Evolutionary conservation across 1,140 invertebrate genomes (phyloP), one percentile per base, ranked within the genome.

Genomic region (Heliothis virescens): DNA sequence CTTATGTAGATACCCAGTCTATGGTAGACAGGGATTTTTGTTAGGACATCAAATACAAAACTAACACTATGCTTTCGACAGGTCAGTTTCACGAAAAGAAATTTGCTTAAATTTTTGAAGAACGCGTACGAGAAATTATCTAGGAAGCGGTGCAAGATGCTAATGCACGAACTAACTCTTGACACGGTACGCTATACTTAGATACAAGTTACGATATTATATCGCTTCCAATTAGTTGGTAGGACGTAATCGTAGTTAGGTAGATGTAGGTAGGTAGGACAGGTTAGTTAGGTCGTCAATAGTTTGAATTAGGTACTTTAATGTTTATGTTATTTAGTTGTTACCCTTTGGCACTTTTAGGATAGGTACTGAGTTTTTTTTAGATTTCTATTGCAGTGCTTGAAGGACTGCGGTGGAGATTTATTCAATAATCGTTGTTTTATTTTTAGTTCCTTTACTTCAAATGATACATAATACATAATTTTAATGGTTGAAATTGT

Each of bases 71-170:
- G 84, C 85, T 80, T 88, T 90, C 85, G 82, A 83, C 91, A 93
- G 91, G 86, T 84, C 47, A 80, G 34, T 83, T 82, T 82, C 78
- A 85, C 83, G 83, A 90, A 83, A 82, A 87, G 90, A 75, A 90
- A 86, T 83, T 69, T 92, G 79, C 48, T 88, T 84, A 89, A 75
- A 87, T 82, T 87, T 57, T 79, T 92, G 86, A 92, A 91, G 90
- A 89, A 82, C 77, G 79, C 85, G 21, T 91, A 82, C 83, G 83
- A 87, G 76, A 90, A 80, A 86, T 85, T 92, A 71, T 85, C 74
- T 87, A 91, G 86, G 90, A 93, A 92, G 85, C 87, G 83, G 78
- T 92, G 91, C 91, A 92, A 92, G 90, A 83, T 90, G 81, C 85
- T 91, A 18, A 74, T 81, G 83, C 82, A 34, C 69, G 79, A 85